A percentile compares a stretch with the other conserved stretches of the same genome.
phyloP scores from a whole-genome alignment of 2,797 vertebrate genomes.

The Enteromius viviparus region DNA sequence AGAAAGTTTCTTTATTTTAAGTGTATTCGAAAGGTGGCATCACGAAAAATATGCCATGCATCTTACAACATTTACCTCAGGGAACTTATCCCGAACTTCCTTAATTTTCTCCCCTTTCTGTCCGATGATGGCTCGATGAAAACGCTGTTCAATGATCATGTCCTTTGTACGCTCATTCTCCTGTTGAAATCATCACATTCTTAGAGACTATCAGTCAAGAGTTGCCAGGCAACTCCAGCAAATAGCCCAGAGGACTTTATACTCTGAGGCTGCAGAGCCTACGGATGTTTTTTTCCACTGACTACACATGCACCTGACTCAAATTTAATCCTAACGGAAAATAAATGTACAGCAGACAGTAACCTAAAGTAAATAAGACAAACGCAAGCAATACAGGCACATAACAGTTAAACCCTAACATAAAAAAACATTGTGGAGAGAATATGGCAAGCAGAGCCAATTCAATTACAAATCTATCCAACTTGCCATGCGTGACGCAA shows the following conservation, averaged over 20 bases:
- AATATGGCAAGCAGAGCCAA: not conserved
- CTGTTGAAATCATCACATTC: conserved; percentile 69
- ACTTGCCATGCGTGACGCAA: conserved; percentile 95
- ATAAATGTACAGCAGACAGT: not conserved
- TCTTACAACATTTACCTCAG: conserved; percentile 81
- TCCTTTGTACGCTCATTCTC: conserved; percentile 99
- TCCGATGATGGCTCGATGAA: conserved; percentile 98
- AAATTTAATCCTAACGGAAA: not conserved
- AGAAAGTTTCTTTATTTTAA: not conserved
- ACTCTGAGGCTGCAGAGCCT: not conserved
- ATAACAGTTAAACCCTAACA: not conserved
- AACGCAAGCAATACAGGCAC: not conserved
- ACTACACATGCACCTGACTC: conserved; percentile 4
- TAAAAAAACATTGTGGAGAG: not conserved
- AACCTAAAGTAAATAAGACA: not conserved
- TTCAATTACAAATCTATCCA: not conserved
- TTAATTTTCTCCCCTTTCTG: conserved; percentile 98
- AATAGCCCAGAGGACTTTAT: conserved; percentile 26
- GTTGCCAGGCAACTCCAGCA: conserved; percentile 45
- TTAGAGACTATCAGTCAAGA: conserved; percentile 14
- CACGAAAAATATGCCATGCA: not conserved
- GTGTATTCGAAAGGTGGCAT: not conserved
- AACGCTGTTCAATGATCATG: conserved; percentile 97
- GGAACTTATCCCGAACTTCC: conserved; percentile 97
- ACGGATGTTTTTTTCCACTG: not conserved